Conservation (phyloP, 1,140 invertebrate genomes). For the Octopus sinensis region DNA sequence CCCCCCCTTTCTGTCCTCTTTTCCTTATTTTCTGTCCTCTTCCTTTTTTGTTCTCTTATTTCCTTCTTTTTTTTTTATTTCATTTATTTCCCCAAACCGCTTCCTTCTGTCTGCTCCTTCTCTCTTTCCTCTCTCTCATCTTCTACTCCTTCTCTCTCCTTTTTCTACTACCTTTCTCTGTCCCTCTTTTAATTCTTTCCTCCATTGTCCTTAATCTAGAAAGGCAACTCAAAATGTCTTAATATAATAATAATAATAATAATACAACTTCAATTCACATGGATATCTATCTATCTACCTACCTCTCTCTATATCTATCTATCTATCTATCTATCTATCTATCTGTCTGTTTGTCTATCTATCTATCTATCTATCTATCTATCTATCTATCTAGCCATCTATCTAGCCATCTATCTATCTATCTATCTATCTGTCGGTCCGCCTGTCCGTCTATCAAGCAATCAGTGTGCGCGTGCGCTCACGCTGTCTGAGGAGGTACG, state of each 20-base stretch:
- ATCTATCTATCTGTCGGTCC: not conserved
- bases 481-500: fast-evolving
- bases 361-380: not conserved
- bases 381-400: not conserved
- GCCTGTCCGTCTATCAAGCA: too few species aligned
- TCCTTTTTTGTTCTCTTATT: not conserved
- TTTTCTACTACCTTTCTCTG: not conserved
- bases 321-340: not conserved
- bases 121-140: not conserved
- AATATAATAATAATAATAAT: too few species aligned
- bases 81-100: not conserved
- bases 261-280: too few species aligned
- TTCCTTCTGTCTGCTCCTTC: not conserved
- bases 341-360: not conserved
- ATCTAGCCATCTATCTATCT: not conserved
- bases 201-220: not conserved
- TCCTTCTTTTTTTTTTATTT: not conserved
- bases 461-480: fast-evolving
- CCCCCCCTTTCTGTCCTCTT: not conserved
- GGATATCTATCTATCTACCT: too few species aligned
- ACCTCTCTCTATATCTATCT: too few species aligned
- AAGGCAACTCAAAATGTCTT: too few species aligned
- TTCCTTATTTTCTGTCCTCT: not conserved
- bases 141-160: not conserved
- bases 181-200: not conserved